Base-by-base conservation (phyloP, 2,797 vertebrate species). In the Peromyscus aztecus region DNA sequence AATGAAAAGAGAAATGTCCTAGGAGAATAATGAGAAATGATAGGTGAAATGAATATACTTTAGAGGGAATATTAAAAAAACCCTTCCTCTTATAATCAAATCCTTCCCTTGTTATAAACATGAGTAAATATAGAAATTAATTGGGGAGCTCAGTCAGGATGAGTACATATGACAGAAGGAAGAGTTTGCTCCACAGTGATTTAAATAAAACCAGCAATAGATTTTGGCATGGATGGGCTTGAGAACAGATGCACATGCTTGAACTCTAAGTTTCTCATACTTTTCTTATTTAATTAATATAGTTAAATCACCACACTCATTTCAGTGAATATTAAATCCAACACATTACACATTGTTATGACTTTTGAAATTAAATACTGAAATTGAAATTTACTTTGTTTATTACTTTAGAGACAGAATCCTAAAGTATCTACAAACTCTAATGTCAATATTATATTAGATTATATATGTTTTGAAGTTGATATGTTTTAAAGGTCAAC, bases 181-280 rank as follows among this genome's bases (percentile, higher is more conserved):
- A 95, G 88, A 83, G 12, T 92, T 95, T 96, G 34, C 88, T 83
- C 17, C 31, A 61, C 78, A 82, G 89, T 71, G 89, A 96, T 96
- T 97, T 97, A 97, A 97, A 96, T 90, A 94, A 96, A 97, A 96
- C 78, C 95, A 96, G 95, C 69, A 96, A 91, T 96, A 91, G 85
- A 95, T 91, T 95, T 96, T 96, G 96, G 94, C 94, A 94, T 92
- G 75, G 76, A 65, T 89, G 92, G 61, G 80, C 67, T 94, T 94
- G 67, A 96, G 96, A 98, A 94, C 97, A 97, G 97, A 97, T 94
- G 92, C 52, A 96, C 46, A 0, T 89, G 29, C 86, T 92, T 97
- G 90, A 95, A 96, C 93, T 94, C 69, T 92, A 34, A 13, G 49
- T 94, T 94, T 90, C 52, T 95, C 94, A 92, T 95, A 91, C 89